Evolutionary conservation across 1,140 invertebrate species (phyloP), one percentile per base, ranked within the genome.

Genomic region (Augochlora pura): DNA sequence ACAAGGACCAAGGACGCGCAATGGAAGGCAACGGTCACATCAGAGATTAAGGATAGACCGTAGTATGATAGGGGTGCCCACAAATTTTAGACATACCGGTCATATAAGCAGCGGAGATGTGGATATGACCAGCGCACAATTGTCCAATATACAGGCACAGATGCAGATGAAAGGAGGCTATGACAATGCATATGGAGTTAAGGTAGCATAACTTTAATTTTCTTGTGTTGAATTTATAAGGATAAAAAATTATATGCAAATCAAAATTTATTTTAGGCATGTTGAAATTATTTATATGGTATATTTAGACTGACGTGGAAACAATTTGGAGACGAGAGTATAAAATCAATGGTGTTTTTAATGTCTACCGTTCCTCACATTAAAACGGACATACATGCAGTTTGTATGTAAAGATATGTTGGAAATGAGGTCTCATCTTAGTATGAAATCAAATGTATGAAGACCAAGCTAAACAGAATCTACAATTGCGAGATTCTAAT

Each of bases 41-140:
- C 94, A 95, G 74, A 93, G 96, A 84, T 91, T 95, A 83, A 95
- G 96, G 92, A 97, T 98, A 94, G 98, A 98, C 91, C 94, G 97
- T 49, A 97, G 97, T 59, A 98, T 98, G 97, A 98, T 98, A 88
- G 96, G 98, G 68, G 95, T 95, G 72, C 98, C 98, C 9, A 98
- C 97, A 76, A 97, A 98, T 92, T 98, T 98, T 91, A 95, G 97
- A 80, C 98, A 98, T 89, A 98, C 97, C n/a, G 97, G 95, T 70
- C 97, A 98, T 90, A 96, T 97, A 88, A 95, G 98, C n/a, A 97
- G 97, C n/a, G 96, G 96, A 32, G 97, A 98, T 90, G 94, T 97
- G 66, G 96, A 96, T 86, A 94, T 96, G 91, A 95, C 95, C 3
- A 95, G 94, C 73, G 95, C 96, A 62, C 94, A 97, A 84, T 93